Conservation (phyloP, 2,797 vertebrate species). For the Enteromius anoplus region DNA sequence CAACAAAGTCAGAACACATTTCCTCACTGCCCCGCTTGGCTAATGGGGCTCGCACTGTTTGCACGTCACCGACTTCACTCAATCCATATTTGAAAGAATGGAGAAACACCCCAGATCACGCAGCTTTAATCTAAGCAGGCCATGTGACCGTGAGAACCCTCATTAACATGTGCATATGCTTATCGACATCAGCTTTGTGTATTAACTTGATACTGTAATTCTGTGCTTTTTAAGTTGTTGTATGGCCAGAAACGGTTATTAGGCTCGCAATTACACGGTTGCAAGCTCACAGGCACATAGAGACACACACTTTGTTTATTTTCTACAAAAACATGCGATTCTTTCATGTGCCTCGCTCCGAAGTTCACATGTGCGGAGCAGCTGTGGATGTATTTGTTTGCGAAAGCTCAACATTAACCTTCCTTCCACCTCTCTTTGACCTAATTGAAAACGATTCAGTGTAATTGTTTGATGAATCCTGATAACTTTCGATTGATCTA, state of each 20-base stretch:
- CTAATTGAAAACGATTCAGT: conserved; percentile 53
- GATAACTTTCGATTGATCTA: conserved; percentile 49
- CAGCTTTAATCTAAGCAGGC: conserved; percentile 10
- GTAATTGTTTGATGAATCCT: conserved; percentile 52
- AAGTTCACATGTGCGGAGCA: conserved; percentile 77
- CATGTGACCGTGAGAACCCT: conserved; percentile 13
- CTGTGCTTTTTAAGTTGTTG: conserved; percentile 17
- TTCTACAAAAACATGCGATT: conserved; percentile 73
- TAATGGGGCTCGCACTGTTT: conserved; percentile 62
- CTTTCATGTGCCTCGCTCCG: conserved; percentile 71
- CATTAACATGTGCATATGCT: not conserved
- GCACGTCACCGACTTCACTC: conserved; percentile 55
- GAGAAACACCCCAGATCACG: conserved; percentile 42
- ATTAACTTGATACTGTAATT: conserved; percentile 7
- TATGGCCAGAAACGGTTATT: conserved; percentile 33
- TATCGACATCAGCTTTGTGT: conserved; percentile 4
- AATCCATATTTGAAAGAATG: conserved; percentile 44
- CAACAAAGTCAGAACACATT: conserved; percentile 63
- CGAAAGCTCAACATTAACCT: conserved; percentile 56
- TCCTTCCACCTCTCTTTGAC: conserved; percentile 55
- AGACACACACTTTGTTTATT: conserved; percentile 46
- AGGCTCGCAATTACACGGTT: conserved; percentile 47
- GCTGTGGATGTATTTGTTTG: conserved; percentile 66
- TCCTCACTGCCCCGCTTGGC: conserved; percentile 57
- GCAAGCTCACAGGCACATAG: conserved; percentile 36